Base-by-base conservation (phyloP, 2,888 invertebrate species). In the Calliscelio sp. region DNA sequence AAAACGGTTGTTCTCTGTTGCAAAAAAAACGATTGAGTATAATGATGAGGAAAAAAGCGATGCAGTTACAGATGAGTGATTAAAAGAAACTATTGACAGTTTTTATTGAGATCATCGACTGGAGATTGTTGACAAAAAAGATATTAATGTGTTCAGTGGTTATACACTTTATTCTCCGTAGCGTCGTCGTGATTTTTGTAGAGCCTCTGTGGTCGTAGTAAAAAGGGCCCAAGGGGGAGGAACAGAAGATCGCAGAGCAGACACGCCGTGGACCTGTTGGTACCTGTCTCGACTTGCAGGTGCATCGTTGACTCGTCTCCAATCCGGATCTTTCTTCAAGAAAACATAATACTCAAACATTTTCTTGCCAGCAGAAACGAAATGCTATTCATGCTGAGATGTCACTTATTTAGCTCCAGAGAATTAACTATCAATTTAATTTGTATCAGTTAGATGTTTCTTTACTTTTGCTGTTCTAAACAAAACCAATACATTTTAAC, bases 221-320 rank as follows among this genome's bases (percentile, higher is more conserved):
- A 83, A 83, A 83, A 83, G 66, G n/a, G 68, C 51, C 16, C 61
- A 28, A 51, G 59, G 41, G 51, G 65, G 66, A 77, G 44, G 53
- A 68, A 63, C 49, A 41, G 63, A 77, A 28, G 70, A 79, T 78
- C 66, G 55, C 61, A 8, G 22, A 22, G 59, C 55, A 75, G 87
- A 89, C 87, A 87, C 87, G 88, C 75, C 83, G 88, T 86, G 89
- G 90, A 92, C 92, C 91, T 91, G 92, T 86, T 90, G 89, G 88
- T 90, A 91, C 92, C 92, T 92, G 92, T 90, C 91, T 88, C 86
- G 83, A 88, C 91, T 89, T 87, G 91, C 92, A 92, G 92, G 92
- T 92, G 88, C 86, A 87, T 79, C 70, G 77, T 84, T 74, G 87
- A 71, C 83, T 82, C 85, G 53, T 65, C 82, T 80, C 73, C 66